Evolutionary conservation across 2,888 invertebrate species (phyloP), one percentile per base, ranked within the genome.

Genomic region (Phrixothrix hirtus): DNA sequence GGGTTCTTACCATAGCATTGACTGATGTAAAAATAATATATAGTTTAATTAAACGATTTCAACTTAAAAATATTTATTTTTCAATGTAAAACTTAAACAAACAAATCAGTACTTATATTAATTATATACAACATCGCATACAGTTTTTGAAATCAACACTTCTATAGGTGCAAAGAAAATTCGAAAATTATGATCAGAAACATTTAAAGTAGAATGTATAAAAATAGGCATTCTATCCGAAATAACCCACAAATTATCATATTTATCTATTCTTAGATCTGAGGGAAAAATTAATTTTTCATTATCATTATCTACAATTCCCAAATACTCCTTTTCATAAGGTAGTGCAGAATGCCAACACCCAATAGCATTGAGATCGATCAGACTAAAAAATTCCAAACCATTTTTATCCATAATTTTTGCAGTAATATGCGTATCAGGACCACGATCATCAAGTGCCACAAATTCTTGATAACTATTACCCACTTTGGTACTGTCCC

Each of bases 221-320:
- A 91, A 91, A 7, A 86, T 84, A 0, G 90, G 86, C 91, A 92
- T 91, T 30, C 86, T 81, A 70, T 92, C 91, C 0, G 89, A 89
- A 1, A 92, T 81, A 0, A 90, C 87, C 92, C 92, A 92, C 1
- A 88, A 79, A 58, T 88, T 86, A 55, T 81, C 78, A 48, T 82
- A 80, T 35, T 81, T 79, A 71, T 89, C 85, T 55, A 91, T 85
- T 76, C 90, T 90, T 1, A 92, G 79, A 66, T 92, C 92, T 60
- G 85, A 81, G 0, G 91, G 92, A 70, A 91, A 92, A 14, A 89
- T 84, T 16, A 92, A 75, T 4, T 84, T 85, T 0, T 83, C 82
- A 67, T 90, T 87, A 66, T 92, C 90, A 57, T 82, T 83, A 61
- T 89, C 91, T 1, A 86, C 84, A 4, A 90, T 70, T 9, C 79